A percentile compares a stretch with the other conserved stretches of the same genome.
phyloP scores from a whole-genome alignment of 2,888 invertebrate genomes.

The Teleogryllus oceanicus region DNA sequence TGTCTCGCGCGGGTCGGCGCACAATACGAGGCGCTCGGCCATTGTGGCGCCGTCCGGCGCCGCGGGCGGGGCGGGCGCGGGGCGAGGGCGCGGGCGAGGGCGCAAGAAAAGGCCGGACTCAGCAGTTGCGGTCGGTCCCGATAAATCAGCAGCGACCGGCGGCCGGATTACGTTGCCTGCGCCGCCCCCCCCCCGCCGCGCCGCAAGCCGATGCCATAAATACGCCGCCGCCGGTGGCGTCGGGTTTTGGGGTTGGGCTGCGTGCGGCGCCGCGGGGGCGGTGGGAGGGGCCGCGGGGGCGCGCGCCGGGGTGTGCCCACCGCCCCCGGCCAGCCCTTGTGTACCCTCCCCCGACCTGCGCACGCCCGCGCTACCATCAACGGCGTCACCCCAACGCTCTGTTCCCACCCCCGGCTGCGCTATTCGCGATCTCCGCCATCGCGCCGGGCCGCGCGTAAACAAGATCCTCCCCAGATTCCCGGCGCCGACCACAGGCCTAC shows the following conservation, averaged over 20 bases:
- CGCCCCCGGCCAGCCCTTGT: too few relatives aligned
- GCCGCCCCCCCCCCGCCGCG: background rate
- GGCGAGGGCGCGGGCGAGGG: background rate
- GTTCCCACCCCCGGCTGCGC: too few relatives aligned
- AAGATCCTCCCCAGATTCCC: too few relatives aligned
- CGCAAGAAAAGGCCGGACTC: slow-evolving; percentile 18
- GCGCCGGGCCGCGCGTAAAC: too few relatives aligned
- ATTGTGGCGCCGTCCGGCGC: background rate
- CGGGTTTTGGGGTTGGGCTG: background rate
- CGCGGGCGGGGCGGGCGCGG: background rate
- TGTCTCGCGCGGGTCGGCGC: background rate
- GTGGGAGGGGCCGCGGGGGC: background rate
- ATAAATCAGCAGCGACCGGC: slow-evolving; percentile 9
- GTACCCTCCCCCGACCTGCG: too few relatives aligned
- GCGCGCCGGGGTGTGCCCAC: too few relatives aligned
- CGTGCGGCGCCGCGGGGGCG: background rate
- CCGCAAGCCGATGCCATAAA: slow-evolving; percentile 18
- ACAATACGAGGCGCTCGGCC: slow-evolving; percentile 2
- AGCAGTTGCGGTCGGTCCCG: slow-evolving; percentile 9
- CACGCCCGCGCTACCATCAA: too few relatives aligned
- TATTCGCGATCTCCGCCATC: too few relatives aligned
- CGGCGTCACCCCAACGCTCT: too few relatives aligned
- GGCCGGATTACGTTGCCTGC: background rate
- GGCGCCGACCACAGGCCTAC: too few relatives aligned
- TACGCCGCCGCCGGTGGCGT: slow-evolving; percentile 1